These are phyloP conservation scores for Opisthograptis luteolata DNA, from an alignment of 2,888 invertebrate species.

Conservation along the genomic window DNA sequence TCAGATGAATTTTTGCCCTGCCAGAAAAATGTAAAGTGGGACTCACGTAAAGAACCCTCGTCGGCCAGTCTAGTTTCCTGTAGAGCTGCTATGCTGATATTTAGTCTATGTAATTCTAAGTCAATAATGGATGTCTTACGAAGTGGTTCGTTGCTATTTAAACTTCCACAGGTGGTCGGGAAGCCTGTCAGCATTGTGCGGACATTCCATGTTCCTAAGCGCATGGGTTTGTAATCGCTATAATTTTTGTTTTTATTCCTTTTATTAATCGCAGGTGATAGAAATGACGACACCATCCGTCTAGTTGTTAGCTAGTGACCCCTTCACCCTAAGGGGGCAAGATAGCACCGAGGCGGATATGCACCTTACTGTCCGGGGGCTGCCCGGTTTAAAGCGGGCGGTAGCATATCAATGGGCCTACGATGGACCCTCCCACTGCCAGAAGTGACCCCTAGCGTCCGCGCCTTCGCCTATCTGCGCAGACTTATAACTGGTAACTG, in stretches of 20 bases:
- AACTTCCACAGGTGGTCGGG: conserved; percentile 8
- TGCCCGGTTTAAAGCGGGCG: conserved; percentile 29
- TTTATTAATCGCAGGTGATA: conserved; percentile 3
- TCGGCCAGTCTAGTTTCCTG: conserved; percentile 31
- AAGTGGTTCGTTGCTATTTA: conserved; percentile 3
- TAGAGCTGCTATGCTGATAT: conserved; percentile 22
- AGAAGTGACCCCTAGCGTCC: conserved; percentile 34
- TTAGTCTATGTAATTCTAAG: conserved; percentile 18
- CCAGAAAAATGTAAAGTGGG: conserved; percentile 27
- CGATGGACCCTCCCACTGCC: conserved; percentile 37
- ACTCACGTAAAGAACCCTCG: conserved; percentile 23
- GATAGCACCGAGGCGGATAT: conserved; percentile 22
- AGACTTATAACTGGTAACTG: no score
- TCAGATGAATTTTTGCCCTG: not conserved
- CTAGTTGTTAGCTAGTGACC: conserved; percentile 11
- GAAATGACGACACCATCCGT: conserved; percentile 6
- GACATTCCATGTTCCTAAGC: no score
- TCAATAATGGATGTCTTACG: conserved; percentile 19
- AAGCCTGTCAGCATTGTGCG: conserved; percentile 20
- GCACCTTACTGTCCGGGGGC: conserved; percentile 31
- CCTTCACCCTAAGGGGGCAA: conserved; percentile 23
- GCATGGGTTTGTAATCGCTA: not conserved
- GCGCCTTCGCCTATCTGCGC: conserved; percentile 28
- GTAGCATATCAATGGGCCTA: conserved; percentile 25
- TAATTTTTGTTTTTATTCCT: conserved; percentile 1